phyloP scores from a whole-genome alignment of 1,140 invertebrate species.

The Procambarus clarkii region DNA sequence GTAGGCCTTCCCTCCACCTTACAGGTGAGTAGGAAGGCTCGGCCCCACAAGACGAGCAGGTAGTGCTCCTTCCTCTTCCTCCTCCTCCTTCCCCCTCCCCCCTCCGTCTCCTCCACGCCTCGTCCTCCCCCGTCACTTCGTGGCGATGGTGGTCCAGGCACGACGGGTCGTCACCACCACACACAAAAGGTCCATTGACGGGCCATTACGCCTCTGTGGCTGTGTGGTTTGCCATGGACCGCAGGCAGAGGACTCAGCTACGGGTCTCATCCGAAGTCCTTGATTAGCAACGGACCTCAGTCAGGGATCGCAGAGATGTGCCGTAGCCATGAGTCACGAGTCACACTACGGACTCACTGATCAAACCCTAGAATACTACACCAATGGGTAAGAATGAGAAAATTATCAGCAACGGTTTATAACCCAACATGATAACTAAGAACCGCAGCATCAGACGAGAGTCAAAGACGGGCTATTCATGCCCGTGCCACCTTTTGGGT shows the following conservation, averaged over 20 bases:
- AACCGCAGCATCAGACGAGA: neutral
- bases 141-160: conserved; percentile 22
- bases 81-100: neutral
- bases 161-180: conserved; percentile 45
- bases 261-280: neutral
- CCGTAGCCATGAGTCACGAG: too few relatives aligned
- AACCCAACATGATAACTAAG: too few relatives aligned
- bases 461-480: too few relatives aligned
- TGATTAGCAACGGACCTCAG: neutral
- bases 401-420: too few relatives aligned
- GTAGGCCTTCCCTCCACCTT: neutral
- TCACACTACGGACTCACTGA: too few relatives aligned
- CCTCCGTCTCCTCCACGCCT: neutral
- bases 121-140: conserved; percentile 8
- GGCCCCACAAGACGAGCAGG: neutral
- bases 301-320: neutral
- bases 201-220: conserved; percentile 43
- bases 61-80: neutral
- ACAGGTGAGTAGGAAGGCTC: neutral
- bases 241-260: neutral
- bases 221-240: conserved; percentile 40
- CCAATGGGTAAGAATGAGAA: too few relatives aligned
- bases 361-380: too few relatives aligned
- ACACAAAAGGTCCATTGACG: conserved; percentile 61
- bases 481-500: too few relatives aligned